phyloP scores from a whole-genome alignment of 2,113 vertebrate genomes.

The Cynoglossus semilaevis region DNA sequence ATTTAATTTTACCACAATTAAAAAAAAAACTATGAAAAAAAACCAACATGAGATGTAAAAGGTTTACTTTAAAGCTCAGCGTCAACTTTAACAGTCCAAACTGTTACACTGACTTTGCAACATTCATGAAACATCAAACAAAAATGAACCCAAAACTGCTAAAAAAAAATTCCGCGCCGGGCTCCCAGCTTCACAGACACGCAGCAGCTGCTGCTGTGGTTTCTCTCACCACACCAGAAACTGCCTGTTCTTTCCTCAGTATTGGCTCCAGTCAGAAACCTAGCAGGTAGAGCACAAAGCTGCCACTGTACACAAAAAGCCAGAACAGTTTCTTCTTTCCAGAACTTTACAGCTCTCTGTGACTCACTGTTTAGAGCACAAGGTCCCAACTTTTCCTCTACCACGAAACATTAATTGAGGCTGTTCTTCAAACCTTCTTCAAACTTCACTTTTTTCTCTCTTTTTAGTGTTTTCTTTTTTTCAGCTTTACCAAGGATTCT shows the following conservation, averaged over 20 bases:
- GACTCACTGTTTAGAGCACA: neutral
- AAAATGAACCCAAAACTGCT: neutral
- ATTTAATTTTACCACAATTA: too few relatives aligned
- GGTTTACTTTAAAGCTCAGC: too few relatives aligned
- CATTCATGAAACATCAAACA: neutral
- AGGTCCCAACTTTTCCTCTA: neutral
- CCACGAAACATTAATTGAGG: neutral
- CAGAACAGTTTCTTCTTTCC: neutral
- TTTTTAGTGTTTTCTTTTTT: neutral
- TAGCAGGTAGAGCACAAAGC: neutral
- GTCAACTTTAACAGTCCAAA: too few relatives aligned
- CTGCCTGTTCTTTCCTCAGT: neutral
- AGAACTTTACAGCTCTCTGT: neutral
- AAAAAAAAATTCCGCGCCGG: neutral
- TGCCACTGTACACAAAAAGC: neutral
- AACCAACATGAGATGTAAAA: too few relatives aligned
- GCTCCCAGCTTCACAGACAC: neutral
- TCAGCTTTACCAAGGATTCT: neutral
- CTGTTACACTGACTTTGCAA: neutral
- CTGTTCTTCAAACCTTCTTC: neutral
- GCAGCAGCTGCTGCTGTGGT: neutral
- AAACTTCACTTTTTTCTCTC: too few relatives aligned
- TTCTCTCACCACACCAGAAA: neutral
- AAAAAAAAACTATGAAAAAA: too few relatives aligned
- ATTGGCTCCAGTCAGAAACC: neutral